A percentile compares a stretch with the other conserved stretches of the same genome.
Conservation (phyloP, 2,888 invertebrate genomes). For the Pyrocoelia pectoralis region DNA sequence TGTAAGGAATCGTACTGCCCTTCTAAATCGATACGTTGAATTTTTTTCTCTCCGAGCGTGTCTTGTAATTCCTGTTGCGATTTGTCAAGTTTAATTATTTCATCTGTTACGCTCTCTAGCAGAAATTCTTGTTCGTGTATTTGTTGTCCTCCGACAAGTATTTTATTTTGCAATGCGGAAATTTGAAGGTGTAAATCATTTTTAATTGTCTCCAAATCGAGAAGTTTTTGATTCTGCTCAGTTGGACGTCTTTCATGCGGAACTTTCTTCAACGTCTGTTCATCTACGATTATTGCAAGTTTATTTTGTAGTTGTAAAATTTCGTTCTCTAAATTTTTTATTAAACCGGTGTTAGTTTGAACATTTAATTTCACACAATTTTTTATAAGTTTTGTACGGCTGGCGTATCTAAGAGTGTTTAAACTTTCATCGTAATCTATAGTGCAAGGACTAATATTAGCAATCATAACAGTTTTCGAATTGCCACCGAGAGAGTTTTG, state of each 20-base stretch:
- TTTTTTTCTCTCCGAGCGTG: slow-evolving; percentile 88
- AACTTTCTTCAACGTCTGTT: slow-evolving; percentile 8
- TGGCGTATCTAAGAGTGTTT: slow-evolving; percentile 95
- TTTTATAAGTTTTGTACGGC: slow-evolving; percentile 96
- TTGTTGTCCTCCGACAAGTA: slow-evolving; percentile 92
- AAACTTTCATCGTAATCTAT: slow-evolving; percentile 97
- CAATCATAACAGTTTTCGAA: slow-evolving; percentile 95
- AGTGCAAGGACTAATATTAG: slow-evolving; percentile 96
- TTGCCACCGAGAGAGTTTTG: slow-evolving; percentile 98
- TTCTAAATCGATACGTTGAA: slow-evolving; percentile 91
- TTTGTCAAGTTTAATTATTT: slow-evolving; percentile 78
- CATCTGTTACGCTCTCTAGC: slow-evolving; percentile 85
- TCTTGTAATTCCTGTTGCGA: slow-evolving; percentile 83
- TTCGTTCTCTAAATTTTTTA: slow-evolving; percentile 94
- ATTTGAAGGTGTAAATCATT: slow-evolving; percentile 85
- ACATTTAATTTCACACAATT: slow-evolving; percentile 96
- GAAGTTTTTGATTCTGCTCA: slow-evolving; percentile 44
- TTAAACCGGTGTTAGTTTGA: slow-evolving; percentile 95
- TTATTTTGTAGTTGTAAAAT: slow-evolving; percentile 70
- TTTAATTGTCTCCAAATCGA: slow-evolving; percentile 63
- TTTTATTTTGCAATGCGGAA: slow-evolving; percentile 90
- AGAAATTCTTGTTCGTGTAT: slow-evolving; percentile 86
- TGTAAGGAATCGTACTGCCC: slow-evolving; percentile 94
- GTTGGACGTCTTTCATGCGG: not conserved
- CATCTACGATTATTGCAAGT: slow-evolving; percentile 4